Percentiles rank a stretch among this genome's conserved stretches.
Evolutionary conservation across 2,888 invertebrate genomes (phyloP).

Genomic region (Drosophila borborema): DNA sequence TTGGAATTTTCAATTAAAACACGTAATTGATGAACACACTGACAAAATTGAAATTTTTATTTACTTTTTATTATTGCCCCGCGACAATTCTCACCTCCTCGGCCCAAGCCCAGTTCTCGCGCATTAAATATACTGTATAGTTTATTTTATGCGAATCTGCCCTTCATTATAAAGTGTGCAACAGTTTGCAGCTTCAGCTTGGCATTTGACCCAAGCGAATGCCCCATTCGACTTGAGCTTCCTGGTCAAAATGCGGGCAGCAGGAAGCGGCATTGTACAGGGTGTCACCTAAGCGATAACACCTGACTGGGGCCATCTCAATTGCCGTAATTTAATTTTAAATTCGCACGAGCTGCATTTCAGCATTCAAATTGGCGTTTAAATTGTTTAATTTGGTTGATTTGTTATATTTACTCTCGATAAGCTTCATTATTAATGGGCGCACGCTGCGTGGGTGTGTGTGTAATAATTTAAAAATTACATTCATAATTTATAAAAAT

Average conservation of each 20-base stretch:
- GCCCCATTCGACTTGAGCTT: too few species aligned
- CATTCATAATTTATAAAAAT: conserved; percentile 20
- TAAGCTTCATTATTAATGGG: conserved; percentile 37
- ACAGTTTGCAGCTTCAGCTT: too few species aligned
- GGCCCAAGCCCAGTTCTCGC: not conserved
- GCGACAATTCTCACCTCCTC: conserved; percentile 17
- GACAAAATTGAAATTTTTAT: conserved; percentile 68
- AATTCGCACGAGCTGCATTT: conserved; percentile 1
- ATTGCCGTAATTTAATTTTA: not conserved
- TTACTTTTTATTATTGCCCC: conserved; percentile 67
- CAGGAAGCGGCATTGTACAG: not conserved
- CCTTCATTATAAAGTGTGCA: too few species aligned
- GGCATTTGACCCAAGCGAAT: too few species aligned
- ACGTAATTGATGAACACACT: conserved; percentile 74
- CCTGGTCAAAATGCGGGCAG: too few species aligned
- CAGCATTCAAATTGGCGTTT: conserved; percentile 28
- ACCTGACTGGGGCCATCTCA: not conserved
- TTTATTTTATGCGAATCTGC: not conserved
- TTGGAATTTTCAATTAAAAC: conserved; percentile 75
- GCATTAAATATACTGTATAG: conserved; percentile 6
- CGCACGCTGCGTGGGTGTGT: not conserved
- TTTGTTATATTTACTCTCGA: conserved; percentile 53
- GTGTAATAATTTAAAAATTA: conserved; percentile 41
- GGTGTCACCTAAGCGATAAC: not conserved
- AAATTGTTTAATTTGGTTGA: conserved; percentile 45